Evolutionary conservation across 2,113 vertebrate species (phyloP).

Genomic region (Anarrhichthys ocellatus): DNA sequence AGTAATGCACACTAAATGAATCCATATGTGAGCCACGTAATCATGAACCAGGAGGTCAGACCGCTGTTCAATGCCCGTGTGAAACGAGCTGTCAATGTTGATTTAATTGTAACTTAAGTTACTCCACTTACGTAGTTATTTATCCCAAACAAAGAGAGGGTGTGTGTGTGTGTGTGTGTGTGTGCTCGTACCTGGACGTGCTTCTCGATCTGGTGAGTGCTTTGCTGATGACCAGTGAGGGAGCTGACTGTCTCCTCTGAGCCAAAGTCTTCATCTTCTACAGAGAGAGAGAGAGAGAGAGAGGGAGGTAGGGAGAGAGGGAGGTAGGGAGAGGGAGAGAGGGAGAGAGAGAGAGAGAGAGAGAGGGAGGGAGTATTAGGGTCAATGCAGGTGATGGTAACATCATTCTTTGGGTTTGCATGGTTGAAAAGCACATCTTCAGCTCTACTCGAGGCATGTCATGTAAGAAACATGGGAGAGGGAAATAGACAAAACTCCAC

Average conservation of each 20-base stretch:
- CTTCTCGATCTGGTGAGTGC: constrained; percentile 90
- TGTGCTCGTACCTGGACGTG: constrained; percentile 85
- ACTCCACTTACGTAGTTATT: too few relatives aligned
- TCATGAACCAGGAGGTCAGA: too few relatives aligned
- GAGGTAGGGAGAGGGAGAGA: constrained; percentile 11
- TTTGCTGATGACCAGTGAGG: constrained; percentile 94
- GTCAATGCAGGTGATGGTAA: constrained; percentile 7
- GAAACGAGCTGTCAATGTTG: too few relatives aligned
- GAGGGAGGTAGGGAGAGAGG: constrained; percentile 6
- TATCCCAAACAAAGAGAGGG: too few relatives aligned
- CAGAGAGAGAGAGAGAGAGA: constrained; percentile 23
- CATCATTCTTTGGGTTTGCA: background rate
- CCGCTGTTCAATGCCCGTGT: too few relatives aligned
- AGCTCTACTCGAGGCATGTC: too few relatives aligned
- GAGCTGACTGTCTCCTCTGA: constrained; percentile 93
- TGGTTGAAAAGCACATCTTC: too few relatives aligned
- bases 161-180: background rate
- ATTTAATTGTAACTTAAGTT: too few relatives aligned
- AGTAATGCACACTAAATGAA: too few relatives aligned
- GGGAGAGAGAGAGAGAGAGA: constrained; percentile 8
- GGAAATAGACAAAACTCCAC: background rate
- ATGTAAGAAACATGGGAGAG: constrained; percentile 27
- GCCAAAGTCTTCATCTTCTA: constrained; percentile 95
- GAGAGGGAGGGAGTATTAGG: background rate
- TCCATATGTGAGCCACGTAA: too few relatives aligned